These are phyloP conservation scores for Entelurus aequoreus DNA, from an alignment of 2,113 vertebrate genomes.

Conservation along the genomic window DNA sequence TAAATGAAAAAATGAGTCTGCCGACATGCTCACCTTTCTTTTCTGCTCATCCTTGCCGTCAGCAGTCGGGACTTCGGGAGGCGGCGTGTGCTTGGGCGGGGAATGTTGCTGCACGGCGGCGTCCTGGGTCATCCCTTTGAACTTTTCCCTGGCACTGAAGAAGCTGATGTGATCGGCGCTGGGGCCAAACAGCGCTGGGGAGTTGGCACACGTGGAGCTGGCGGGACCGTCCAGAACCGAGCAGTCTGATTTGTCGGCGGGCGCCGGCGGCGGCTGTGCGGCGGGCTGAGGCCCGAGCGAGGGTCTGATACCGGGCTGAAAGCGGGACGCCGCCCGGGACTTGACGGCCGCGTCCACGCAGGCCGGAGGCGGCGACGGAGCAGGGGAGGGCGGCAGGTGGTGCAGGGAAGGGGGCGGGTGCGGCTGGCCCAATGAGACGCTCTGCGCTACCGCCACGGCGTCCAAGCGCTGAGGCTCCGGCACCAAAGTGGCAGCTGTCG, in stretches of 20 bases:
- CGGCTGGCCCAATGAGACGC: conserved; percentile 37
- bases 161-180: conserved; percentile 92
- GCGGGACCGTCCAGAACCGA: conserved; percentile 24
- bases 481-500: conserved; percentile 56
- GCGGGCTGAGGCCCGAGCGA: conserved; percentile 30
- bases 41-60: conserved; percentile 49
- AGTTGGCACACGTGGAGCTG: conserved; percentile 53
- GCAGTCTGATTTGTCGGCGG: conserved; percentile 39
- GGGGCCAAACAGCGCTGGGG: conserved; percentile 54
- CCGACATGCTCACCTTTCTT: conserved; percentile 48
- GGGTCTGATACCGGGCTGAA: conserved; percentile 36
- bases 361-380: conserved; percentile 25
- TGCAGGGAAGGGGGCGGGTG: conserved; percentile 51
- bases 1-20: no score
- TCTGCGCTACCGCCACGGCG: conserved; percentile 42
- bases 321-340: conserved; percentile 21
- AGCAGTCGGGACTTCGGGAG: conserved; percentile 32
- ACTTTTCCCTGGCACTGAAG: conserved; percentile 93
- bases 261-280: conserved; percentile 27
- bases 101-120: conserved; percentile 44
- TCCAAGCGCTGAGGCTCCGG: conserved; percentile 49
- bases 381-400: conserved; percentile 25
- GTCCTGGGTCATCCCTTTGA: conserved; percentile 90
- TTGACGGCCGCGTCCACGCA: conserved; percentile 17
- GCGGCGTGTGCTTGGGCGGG: conserved; percentile 36